Percentiles rank a stretch among this genome's conserved stretches.
Conservation (phyloP, 2,797 vertebrate genomes). For the Peromyscus attwateri region DNA sequence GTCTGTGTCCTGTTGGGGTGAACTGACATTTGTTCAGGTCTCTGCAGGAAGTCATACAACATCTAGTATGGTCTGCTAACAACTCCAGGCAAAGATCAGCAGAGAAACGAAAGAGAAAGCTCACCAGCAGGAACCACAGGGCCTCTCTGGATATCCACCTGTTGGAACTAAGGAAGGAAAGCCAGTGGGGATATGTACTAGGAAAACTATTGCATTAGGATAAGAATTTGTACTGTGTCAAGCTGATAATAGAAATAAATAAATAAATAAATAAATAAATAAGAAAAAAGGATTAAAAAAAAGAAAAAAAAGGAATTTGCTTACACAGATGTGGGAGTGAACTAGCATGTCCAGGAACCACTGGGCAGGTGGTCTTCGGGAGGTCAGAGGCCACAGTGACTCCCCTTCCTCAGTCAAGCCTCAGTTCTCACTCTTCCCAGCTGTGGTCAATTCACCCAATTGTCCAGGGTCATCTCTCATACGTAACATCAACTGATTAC, state of each 20-base stretch:
- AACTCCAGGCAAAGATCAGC: neutral
- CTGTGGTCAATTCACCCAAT: too few species aligned
- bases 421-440: neutral
- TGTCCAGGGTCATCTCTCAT: neutral
- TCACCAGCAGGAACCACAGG: accelerated
- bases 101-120: neutral
- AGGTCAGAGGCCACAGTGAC: neutral
- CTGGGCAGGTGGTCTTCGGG: neutral
- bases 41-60: neutral
- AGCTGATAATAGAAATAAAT: too few species aligned
- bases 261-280: too few species aligned
- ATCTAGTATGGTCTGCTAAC: accelerated
- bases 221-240: too few species aligned
- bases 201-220: neutral
- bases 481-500: neutral
- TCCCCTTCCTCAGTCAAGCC: too few species aligned
- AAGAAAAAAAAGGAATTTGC: neutral
- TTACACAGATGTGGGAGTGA: neutral
- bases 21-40: neutral
- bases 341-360: neutral
- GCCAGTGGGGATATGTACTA: neutral
- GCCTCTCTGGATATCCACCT: neutral
- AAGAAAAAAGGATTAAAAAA: too few species aligned
- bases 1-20: neutral
- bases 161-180: neutral